Evolutionary conservation across 2,113 vertebrate species (phyloP).

Genomic region (Melanocharis versteri): DNA sequence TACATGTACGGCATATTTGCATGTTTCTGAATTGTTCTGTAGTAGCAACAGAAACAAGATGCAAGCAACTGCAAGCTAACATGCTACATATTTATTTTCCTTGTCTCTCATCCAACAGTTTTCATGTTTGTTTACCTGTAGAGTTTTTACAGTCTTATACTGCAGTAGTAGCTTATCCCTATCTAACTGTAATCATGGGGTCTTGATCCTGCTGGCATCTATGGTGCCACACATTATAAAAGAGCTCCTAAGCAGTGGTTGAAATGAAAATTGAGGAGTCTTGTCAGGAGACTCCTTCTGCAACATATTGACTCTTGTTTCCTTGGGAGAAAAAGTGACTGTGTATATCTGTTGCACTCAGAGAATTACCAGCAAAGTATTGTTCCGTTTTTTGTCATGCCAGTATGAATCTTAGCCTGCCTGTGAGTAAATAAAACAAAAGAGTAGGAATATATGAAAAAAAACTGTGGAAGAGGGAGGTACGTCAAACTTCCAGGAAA

Average conservation of each 20-base stretch:
- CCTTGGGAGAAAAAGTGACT: neutral
- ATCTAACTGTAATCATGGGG: neutral
- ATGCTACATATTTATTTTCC: neutral
- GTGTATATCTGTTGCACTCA: neutral
- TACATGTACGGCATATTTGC: fast-evolving
- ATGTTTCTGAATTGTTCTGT: neutral
- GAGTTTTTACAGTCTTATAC: neutral
- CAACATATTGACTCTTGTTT: neutral
- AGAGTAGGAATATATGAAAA: neutral
- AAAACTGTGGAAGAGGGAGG: neutral
- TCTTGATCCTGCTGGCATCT: neutral
- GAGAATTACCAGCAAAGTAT: neutral
- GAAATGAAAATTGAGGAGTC: neutral
- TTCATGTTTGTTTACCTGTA: neutral
- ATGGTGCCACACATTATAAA: neutral
- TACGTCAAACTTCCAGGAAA: neutral
- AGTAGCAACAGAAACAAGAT: neutral
- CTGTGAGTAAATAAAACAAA: neutral
- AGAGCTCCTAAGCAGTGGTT: neutral
- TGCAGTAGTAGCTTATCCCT: neutral
- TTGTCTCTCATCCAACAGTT: neutral
- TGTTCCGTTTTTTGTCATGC: neutral
- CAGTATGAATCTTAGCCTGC: neutral
- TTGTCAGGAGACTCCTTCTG: neutral
- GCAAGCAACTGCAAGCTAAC: neutral